Evolutionary conservation across 2,113 vertebrate genomes (phyloP), one percentile per base, ranked within the genome.

Genomic region (Passer domesticus): DNA sequence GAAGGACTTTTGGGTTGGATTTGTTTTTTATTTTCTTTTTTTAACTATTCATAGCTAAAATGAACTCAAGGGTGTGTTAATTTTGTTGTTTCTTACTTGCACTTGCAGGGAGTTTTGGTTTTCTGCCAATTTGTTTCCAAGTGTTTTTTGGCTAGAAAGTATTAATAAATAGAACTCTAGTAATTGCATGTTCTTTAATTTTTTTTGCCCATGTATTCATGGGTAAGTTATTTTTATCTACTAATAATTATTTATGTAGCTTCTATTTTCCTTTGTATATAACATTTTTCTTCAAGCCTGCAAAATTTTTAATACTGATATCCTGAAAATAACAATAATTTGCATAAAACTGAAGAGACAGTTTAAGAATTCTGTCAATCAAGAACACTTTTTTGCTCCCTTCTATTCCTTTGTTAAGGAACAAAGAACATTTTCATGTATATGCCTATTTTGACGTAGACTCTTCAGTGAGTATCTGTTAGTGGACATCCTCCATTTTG

Each of bases 91-190:
- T 96, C 5, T 1, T 46, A 78, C 50, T 73, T 79, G 53, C 14
- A 28, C 13, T 88, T 95, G 90, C 60, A 96, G 46, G 60, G 89
- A 89, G 60, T 62, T 95, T 88, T 70, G 73, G 23, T 96, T 94
- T 91, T 90, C 91, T 97, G 90, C 94, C 92, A 94, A 24, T 79
- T 86, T 92, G 20, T 97, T 97, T 94, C 94, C 92, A 97, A 97
- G 83, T 82, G 69, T 53, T 92, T 93, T 79, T 95, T 94, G 90
- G 58, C 50, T 80, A 96, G 92, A 92, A 97, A 96, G 67, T 93
- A 67, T 73, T 96, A 91, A 76, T 77, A 95, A 97, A 97, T 52
- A 95, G 52, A 79, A 12, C 50, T 90, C 52, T 49, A 90, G 55
- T 85, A 72, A 95, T 89, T 91, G 50, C 11, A 9, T 59, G 43